These are phyloP conservation scores for Catalaphyllia jardinei DNA, from an alignment of 64 coral and sea anemone genomes.

Conservation along the genomic window DNA sequence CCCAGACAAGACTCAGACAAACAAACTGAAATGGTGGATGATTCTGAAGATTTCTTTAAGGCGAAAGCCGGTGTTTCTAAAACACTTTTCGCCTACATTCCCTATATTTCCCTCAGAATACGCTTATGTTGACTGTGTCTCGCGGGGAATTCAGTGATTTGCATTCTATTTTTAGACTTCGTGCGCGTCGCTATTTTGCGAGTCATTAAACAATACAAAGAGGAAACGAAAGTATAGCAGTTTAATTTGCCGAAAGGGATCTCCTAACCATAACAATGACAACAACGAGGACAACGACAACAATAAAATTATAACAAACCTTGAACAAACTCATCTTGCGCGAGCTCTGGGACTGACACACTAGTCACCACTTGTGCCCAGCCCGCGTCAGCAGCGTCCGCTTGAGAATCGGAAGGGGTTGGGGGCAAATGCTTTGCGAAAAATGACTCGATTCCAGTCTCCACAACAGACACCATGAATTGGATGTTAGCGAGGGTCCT, in stretches of 20 bases:
- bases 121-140: no score
- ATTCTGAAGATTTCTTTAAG: no score
- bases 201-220: neutral
- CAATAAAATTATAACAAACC: conserved; percentile 11
- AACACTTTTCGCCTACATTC: no score
- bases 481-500: conserved; percentile 78
- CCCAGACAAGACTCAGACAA: no score
- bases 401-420: neutral
- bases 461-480: conserved; percentile 82
- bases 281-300: no score
- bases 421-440: conserved; percentile 58
- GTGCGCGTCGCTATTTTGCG: no score
- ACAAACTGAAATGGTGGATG: no score
- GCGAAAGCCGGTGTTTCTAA: no score
- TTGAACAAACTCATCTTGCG: conserved; percentile 90
- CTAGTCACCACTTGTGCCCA: conserved; percentile 77
- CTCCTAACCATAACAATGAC: neutral
- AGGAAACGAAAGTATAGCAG: neutral
- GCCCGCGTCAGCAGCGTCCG: conserved; percentile 46
- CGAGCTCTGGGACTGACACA: conserved; percentile 88
- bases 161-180: no score
- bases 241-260: no score
- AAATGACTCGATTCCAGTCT: conserved; percentile 86
- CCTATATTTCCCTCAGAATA: no score
- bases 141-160: no score